Base-by-base conservation (phyloP, 2,888 invertebrate species). In the Clistopyga incitator region DNA sequence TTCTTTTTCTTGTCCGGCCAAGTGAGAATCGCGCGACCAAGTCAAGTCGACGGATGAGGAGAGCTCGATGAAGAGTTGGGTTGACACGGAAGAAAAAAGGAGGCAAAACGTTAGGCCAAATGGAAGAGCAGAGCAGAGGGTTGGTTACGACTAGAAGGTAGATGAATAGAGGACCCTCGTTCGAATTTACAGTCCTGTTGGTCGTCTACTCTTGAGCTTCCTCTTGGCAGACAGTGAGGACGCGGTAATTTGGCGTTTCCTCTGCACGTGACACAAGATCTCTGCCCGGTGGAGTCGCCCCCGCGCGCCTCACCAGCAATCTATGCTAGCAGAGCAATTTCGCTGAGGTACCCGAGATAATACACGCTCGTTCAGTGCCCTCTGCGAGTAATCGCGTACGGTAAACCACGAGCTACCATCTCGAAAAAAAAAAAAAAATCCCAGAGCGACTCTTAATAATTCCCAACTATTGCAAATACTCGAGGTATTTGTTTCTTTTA, bases 211-310 rank as follows among this genome's bases (percentile, higher is more conserved):
- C 67, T 71, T 13, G 25, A 50, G 71, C 42, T 64, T n/a, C 42
- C 38, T 34, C 34, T 77, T 42, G 10, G 13, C 45, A 71, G 70
- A 64, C 34, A 50, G 38, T 38, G n/a, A 71, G 70, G 34, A 25
- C 50, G 61, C 42, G 38, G 70, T 54, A 64, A 78, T 78, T 78
- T 34, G 52, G 61, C 23, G 61, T 61, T 52, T 42, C 50, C 50
- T 67, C 70, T 78, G 70, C 47, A 78, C 70, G 64, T 52, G 64
- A 64, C 70, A 71, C 59, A n/a, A 38, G 64, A 78, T 71, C 52
- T 34, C 54, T 45, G n/a, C 29, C 29, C 6, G n/a, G 15, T 2
- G n/a, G 11, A 59, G 13, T 25, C 18, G 52, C 52, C 10, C 38
- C 29, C 29, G 2, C 45, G 45, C 59, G 59, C 25, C 15, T 11